Conservation (phyloP, 2,113 vertebrate genomes). For the Mesembrinibis cayennensis region DNA sequence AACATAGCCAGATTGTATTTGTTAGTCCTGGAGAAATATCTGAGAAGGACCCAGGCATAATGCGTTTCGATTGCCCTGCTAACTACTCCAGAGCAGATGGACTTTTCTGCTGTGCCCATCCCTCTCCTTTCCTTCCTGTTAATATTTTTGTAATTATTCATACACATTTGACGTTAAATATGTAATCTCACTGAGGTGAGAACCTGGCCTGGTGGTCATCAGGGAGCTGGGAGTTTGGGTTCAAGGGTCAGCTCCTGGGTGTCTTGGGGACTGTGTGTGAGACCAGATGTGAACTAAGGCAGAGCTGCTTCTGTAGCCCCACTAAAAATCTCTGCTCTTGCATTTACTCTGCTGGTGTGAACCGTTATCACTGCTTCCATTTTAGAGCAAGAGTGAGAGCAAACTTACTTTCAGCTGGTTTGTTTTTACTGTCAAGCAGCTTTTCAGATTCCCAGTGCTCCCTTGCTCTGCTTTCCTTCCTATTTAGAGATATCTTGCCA, state of each 20-base stretch:
- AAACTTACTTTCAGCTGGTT: background rate
- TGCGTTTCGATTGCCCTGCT: background rate
- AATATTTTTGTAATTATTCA: background rate
- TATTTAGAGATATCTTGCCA: background rate
- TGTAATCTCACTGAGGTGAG: background rate
- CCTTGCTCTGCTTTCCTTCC: background rate
- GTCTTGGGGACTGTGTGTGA: background rate
- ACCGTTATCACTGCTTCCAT: background rate
- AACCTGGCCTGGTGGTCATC: background rate
- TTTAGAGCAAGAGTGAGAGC: background rate
- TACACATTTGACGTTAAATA: background rate
- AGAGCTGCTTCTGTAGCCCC: background rate
- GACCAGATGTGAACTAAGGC: background rate
- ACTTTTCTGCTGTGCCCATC: rapidly evolving
- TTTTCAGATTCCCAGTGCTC: background rate
- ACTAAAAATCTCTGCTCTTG: background rate
- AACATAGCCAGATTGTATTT: background rate
- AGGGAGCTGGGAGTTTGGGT: background rate
- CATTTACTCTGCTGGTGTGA: background rate
- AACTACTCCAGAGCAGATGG: background rate
- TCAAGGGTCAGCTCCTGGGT: background rate
- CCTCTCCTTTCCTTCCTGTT: background rate
- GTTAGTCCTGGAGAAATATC: background rate
- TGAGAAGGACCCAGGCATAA: background rate
- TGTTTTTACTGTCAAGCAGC: background rate